These are phyloP conservation scores for Pelosia muscerda DNA, from an alignment of 2,888 invertebrate genomes.

Conservation along the genomic window DNA sequence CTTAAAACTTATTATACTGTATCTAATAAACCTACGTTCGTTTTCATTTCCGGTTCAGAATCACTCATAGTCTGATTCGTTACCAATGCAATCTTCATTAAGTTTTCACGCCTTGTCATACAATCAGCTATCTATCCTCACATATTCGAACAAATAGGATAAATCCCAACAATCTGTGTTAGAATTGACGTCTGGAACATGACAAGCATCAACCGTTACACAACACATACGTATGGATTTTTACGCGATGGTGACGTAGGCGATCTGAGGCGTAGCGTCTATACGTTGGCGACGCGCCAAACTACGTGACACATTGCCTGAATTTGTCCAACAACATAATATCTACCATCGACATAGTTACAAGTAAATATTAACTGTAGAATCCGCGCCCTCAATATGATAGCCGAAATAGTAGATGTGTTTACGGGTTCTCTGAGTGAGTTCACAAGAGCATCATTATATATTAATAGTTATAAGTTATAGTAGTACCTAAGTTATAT, in stretches of 20 bases:
- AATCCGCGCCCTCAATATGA: conserved; percentile 4
- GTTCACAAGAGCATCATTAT: no score
- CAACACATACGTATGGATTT: conserved; percentile 50
- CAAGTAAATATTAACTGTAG: conserved; percentile 27
- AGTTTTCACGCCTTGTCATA: no score
- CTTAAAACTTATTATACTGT: no score
- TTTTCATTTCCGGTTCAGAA: no score
- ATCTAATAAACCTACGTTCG: no score
- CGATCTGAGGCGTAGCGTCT: conserved; percentile 39
- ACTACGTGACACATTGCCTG: conserved; percentile 47
- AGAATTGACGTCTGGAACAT: background rate
- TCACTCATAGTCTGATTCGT: no score
- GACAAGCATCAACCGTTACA: conserved; percentile 29
- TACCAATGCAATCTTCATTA: no score
- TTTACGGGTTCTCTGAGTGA: no score
- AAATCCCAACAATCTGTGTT: background rate
- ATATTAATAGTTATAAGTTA: no score
- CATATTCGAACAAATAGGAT: background rate
- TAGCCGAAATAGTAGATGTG: no score
- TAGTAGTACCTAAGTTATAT: no score
- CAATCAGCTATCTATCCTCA: background rate
- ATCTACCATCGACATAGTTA: conserved; percentile 20
- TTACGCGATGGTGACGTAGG: conserved; percentile 50
- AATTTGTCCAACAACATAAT: conserved; percentile 39
- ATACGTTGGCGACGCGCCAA: conserved; percentile 45